phyloP scores from a whole-genome alignment of 2,113 vertebrate species.

The Chascanopsetta lugubris region DNA sequence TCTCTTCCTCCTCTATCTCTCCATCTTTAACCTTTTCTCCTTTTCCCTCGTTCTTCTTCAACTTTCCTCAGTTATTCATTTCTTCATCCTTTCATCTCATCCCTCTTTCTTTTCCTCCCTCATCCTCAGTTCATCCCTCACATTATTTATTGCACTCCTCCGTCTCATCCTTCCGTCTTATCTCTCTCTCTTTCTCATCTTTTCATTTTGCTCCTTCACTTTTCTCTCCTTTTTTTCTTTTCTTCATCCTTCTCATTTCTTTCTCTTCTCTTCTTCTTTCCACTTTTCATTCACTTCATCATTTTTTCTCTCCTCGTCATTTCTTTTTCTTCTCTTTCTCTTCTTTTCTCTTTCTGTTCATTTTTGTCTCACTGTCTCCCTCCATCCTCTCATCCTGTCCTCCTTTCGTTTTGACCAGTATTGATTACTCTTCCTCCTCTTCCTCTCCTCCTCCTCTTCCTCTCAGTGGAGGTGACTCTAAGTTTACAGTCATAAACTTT shows the following conservation, averaged over 20 bases:
- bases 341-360: no score
- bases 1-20: no score
- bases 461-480: constrained; percentile 46
- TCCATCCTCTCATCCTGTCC: no score
- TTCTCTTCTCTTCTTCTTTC: neutral
- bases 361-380: neutral
- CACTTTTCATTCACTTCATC: no score
- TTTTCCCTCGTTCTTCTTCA: neutral
- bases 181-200: neutral
- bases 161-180: neutral
- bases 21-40: no score
- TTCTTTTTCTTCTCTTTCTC: neutral
- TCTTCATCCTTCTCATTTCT: neutral
- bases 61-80: no score
- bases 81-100: neutral
- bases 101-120: neutral
- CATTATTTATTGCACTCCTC: neutral
- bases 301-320: no score
- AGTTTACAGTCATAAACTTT: constrained; percentile 65
- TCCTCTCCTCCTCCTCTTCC: neutral
- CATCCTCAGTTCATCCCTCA: neutral
- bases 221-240: neutral
- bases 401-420: no score
- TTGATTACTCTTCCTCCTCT: neutral
- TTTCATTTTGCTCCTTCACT: neutral